Percentiles rank a stretch among this genome's conserved stretches.
Evolutionary conservation across 2,888 invertebrate genomes (phyloP).

Genomic region (Peribatodes rhomboidaria): DNA sequence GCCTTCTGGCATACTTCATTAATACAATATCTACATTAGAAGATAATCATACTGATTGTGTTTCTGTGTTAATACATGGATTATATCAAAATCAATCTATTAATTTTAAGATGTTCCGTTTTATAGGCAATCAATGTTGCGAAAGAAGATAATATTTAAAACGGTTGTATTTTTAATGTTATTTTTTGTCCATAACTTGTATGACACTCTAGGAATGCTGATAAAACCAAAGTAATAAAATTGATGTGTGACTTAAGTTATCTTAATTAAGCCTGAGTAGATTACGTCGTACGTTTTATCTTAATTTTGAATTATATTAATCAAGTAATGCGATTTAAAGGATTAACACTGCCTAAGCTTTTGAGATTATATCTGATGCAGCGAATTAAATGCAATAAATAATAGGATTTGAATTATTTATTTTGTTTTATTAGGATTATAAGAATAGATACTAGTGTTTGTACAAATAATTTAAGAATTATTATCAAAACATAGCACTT

Average conservation of each 20-base stretch:
- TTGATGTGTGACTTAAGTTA: conserved; percentile 39
- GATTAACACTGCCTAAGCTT: conserved; percentile 7
- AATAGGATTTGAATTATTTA: background rate
- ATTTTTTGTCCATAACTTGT: conserved; percentile 35
- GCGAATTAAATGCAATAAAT: conserved; percentile 2
- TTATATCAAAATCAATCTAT: conserved; percentile 51
- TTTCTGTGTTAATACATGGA: conserved; percentile 51
- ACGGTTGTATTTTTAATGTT: conserved; percentile 31
- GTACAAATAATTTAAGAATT: conserved; percentile 9
- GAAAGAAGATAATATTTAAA: conserved; percentile 56
- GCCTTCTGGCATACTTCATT: conserved; percentile 63
- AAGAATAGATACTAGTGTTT: background rate
- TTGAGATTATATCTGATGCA: background rate
- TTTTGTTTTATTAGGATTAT: background rate
- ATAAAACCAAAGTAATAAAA: conserved; percentile 63
- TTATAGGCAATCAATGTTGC: conserved; percentile 59
- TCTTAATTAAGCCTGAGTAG: conserved; percentile 31
- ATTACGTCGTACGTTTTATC: conserved; percentile 8
- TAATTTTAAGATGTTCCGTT: conserved; percentile 51
- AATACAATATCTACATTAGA: conserved; percentile 63
- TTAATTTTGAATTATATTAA: background rate
- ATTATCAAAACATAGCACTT: conserved; percentile 4
- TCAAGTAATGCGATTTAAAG: background rate
- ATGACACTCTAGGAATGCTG: conserved; percentile 56
- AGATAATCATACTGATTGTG: conserved; percentile 55